Base-by-base conservation (phyloP, 2,888 invertebrate species). In the Chorisops tibialis region DNA sequence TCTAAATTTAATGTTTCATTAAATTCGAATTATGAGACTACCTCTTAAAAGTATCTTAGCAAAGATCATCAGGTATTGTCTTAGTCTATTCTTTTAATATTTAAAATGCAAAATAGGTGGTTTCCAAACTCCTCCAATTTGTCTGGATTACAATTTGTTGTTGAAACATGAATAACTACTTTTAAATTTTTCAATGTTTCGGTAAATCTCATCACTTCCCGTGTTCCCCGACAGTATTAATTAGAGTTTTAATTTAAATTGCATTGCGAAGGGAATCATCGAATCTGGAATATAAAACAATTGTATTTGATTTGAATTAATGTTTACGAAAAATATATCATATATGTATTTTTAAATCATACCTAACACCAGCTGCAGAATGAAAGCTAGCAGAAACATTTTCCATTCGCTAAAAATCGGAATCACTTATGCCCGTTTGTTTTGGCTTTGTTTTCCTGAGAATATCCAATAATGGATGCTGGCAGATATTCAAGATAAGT, bases 101-200 rank as follows among this genome's bases (percentile, higher is more conserved):
- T 11, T 9, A 9, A 6, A 9, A 35, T 9, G 37, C 7, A 11
- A 35, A 6, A 35, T 35, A n/a, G n/a, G n/a, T n/a, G n/a, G n/a
- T 35, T 39, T 39, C 12, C 4, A 14, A 11, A 5, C 12, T 39
- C 5, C 6, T 18, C 35, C 18, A 83, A 79, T 38, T 84, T 81
- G 68, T 93, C 88, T 4, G 89, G 88, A 75, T 96, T 92, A 5
- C 91, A 87, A 74, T 92, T 96, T 0, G 93, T 89, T 0, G 95
- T 93, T 0, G 93, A 94, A 0, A 94, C 87, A 75, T 96, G 93
- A 1, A 93, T 79, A 9, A 91, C 78, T 0, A 82, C 83, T 84
- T 86, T 75, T 0, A 73, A 71, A 16, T 74, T 66, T 12, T 80
- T 81, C 68, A 86, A 80, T 37, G 81, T 79, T 48, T 81, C 75